Evolutionary conservation across 1,140 invertebrate genomes (phyloP), one percentile per base, ranked within the genome.

Genomic region (Acromyrmex heyeri): DNA sequence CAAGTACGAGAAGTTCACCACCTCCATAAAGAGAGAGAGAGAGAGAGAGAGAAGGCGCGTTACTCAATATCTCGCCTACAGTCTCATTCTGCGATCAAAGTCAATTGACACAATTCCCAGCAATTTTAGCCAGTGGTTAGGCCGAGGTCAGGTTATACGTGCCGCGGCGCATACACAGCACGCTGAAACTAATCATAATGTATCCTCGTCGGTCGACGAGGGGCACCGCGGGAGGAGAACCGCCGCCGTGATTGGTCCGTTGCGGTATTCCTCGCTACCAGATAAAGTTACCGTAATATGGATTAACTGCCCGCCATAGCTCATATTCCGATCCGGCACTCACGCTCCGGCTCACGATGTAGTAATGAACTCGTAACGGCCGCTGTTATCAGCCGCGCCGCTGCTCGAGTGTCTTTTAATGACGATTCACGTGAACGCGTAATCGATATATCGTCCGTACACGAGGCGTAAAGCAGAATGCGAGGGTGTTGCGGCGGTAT

Each of bases 281-380:
- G 90, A 91, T 91, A 91, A 91, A 91, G 89, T 91, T 91, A 91
- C 89, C 87, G 89, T 91, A 91, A 91, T 91, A 88, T 88, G 89
- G 87, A 91, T 91, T 91, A 90, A 91, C 90, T 88, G 75, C 38
- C 79, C 79, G 89, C 78, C 87, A 88, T 86, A 90, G 73, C 62
- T 64, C 83, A 88, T 91, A 88, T 90, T 79, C 88, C 82, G 75
- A 86, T 86, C 81, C 77, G 38, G 77, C 55, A 87, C 77, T 83
- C 86, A 87, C 65, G 59, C 55, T 78, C 85, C 65, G 38, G 48
- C 75, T 83, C 57, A 79, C 77, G 67, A 83, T 65, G 73, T 77
- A 83, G 77, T 90, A 90, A 91, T 88, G 90, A 91, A 91, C 90
- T 90, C 65, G 82, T 86, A 90, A 90, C 77, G 72, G 75, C 50